A percentile compares a stretch with the other conserved stretches of the same genome.
Evolutionary conservation across 1,140 invertebrate species (phyloP).

Genomic region (Halotydeus destructor): DNA sequence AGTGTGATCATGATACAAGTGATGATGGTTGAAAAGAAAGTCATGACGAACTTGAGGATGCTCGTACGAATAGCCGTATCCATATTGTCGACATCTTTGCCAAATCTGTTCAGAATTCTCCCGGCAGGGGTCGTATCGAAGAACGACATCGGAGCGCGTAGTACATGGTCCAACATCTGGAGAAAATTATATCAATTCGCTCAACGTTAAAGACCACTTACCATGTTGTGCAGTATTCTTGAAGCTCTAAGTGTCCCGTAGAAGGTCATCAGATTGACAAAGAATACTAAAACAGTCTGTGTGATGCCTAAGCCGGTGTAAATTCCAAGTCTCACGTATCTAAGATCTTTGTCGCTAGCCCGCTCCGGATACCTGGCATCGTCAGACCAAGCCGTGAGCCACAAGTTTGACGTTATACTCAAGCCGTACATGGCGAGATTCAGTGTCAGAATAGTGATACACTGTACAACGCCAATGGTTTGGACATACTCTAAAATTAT

Average conservation of each 20-base stretch:
- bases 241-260: conserved; percentile 12
- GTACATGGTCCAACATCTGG: conserved; percentile 20
- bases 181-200: conserved; percentile 1
- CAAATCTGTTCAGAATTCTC: conserved; percentile 43
- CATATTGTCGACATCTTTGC: conserved; percentile 28
- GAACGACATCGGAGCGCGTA: conserved; percentile 25
- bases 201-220: conserved; percentile 11
- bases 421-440: conserved; percentile 18
- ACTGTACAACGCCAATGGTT: conserved; percentile 20
- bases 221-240: neutral
- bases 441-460: conserved; percentile 9
- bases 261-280: conserved; percentile 8
- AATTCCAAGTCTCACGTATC: conserved; percentile 32
- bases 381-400: conserved; percentile 25
- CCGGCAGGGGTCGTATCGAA: conserved; percentile 33
- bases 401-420: conserved; percentile 21
- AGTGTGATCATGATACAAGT: conserved; percentile 47
- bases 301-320: conserved; percentile 16
- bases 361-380: conserved; percentile 17
- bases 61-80: conserved; percentile 51
- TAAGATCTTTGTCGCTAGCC: conserved; percentile 27
- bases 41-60: conserved; percentile 31
- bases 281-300: conserved; percentile 13
- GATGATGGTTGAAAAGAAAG: conserved; percentile 50
- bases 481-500: conserved; percentile 24